Evolutionary conservation across 2,113 vertebrate species (phyloP).

Genomic region (Puma concolor): DNA sequence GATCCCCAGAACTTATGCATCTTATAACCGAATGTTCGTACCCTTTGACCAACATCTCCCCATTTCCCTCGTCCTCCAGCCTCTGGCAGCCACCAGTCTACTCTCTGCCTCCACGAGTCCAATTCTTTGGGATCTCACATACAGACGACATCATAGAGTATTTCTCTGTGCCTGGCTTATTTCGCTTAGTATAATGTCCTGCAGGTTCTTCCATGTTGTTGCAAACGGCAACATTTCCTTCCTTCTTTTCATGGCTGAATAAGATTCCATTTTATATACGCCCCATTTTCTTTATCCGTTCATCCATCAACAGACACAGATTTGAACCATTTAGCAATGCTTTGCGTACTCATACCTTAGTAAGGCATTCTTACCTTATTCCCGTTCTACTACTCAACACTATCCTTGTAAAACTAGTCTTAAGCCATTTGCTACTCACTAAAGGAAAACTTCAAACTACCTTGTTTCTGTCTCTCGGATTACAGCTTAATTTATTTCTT

Average conservation of each 20-base stretch:
- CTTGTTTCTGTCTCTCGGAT: neutral
- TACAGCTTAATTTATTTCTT: neutral
- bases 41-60: neutral
- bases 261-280: neutral
- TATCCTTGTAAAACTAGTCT: neutral
- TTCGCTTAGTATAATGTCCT: neutral
- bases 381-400: neutral
- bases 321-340: neutral
- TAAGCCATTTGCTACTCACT: neutral
- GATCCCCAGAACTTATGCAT: neutral
- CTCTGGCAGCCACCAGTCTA: neutral
- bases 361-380: neutral
- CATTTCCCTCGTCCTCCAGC: accelerated
- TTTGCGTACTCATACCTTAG: neutral
- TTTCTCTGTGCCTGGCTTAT: neutral
- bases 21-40: neutral
- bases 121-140: neutral
- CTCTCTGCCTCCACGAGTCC: neutral
- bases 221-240: neutral
- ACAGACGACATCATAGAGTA: neutral
- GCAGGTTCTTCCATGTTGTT: neutral
- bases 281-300: neutral
- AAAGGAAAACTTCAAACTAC: neutral
- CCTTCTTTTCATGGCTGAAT: neutral
- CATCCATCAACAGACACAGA: neutral